These are phyloP conservation scores for Pseudomyrmex pallidus DNA, from an alignment of 1,140 invertebrate species.

Conservation along the genomic window DNA sequence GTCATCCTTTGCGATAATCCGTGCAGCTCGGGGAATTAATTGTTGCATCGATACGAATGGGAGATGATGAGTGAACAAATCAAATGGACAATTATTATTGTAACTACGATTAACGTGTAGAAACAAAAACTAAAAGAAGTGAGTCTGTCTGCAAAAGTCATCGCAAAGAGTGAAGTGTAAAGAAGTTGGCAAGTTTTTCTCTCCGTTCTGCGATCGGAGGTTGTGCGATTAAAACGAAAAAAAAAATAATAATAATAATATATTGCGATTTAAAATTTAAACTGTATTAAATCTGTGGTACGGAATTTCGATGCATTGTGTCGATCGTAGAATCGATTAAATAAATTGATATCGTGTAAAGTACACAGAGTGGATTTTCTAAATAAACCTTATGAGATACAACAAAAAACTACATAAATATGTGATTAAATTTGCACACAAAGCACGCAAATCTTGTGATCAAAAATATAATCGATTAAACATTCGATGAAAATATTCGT, in stretches of 20 bases:
- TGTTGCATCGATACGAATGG: slow-evolving; percentile 28
- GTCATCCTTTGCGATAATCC: slow-evolving; percentile 50
- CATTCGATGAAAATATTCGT: not conserved
- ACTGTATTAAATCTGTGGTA: slow-evolving; percentile 76
- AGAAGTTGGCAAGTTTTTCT: slow-evolving; percentile 42
- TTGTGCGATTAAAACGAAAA: slow-evolving; percentile 56
- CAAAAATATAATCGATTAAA: not conserved
- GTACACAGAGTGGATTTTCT: slow-evolving; percentile 45
- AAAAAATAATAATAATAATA: too few species aligned
- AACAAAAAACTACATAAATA: not conserved
- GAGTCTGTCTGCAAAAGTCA: slow-evolving; percentile 33
- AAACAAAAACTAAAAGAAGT: not conserved
- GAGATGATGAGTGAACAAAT: slow-evolving; percentile 72
- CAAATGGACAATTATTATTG: slow-evolving; percentile 78
- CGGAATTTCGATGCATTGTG: slow-evolving; percentile 78
- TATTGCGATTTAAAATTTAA: slow-evolving; percentile 63
- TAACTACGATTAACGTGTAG: slow-evolving; percentile 72
- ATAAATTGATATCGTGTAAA: slow-evolving; percentile 81
- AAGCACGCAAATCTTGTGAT: not conserved
- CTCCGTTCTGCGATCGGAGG: slow-evolving; percentile 56
- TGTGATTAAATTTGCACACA: slow-evolving; percentile 8
- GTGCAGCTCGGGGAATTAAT: slow-evolving; percentile 46
- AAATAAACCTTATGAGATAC: slow-evolving; percentile 12
- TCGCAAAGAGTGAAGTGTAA: slow-evolving; percentile 9
- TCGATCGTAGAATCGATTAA: slow-evolving; percentile 80